Base-by-base conservation (phyloP, 2,888 invertebrate genomes). In the Amphipyra berbera region DNA sequence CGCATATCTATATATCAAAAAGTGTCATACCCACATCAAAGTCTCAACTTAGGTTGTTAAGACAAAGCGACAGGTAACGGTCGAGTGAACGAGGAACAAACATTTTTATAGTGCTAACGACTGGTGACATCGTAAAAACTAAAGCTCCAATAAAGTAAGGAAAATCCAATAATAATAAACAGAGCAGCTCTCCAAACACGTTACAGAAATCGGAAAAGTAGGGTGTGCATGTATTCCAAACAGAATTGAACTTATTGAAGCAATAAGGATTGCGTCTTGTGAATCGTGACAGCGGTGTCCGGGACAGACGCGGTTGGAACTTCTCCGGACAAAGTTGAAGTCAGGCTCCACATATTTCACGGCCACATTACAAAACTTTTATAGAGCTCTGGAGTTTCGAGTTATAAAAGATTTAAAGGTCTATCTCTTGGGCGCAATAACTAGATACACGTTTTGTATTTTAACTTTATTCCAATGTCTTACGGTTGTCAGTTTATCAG, bases 1-100 rank as follows among this genome's bases (percentile, higher is more conserved):
- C 33, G 48, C 61, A 68, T 79, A 77, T 78, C 72, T 73, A 79
- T 78, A 76, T 73, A 81, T 82, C 78, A 83, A 71, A 79, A 80
- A 76, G 82, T 86, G 90, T 89, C 90, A 83, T 78, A 90, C 90
- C 90, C 88, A 85, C 79, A 80, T 90, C 89, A 89, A 83, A 82
- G 67, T 79, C 59, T 68, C 73, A 85, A 86, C 78, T 84, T 82
- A 73, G 76, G 76, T 71, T 78, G 80, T 78, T 82, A 82, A 82
- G 79, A 79, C 82, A 82, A 82, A 77, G 61, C 70, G 78, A 72
- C 82, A 79, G 82, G 79, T 82, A 73, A 68, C 64, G 53, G 49
- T 44, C 53, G 21, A 75, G 55, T 65, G 68, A 65, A 48, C 55
- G 63, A 42, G 50, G 37, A 61, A 65, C 66, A 65, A 78, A 78